Percentiles rank a stretch among this genome's conserved stretches.
Evolutionary conservation across 2,797 vertebrate genomes (phyloP).

Genomic region (Psittacula echo): DNA sequence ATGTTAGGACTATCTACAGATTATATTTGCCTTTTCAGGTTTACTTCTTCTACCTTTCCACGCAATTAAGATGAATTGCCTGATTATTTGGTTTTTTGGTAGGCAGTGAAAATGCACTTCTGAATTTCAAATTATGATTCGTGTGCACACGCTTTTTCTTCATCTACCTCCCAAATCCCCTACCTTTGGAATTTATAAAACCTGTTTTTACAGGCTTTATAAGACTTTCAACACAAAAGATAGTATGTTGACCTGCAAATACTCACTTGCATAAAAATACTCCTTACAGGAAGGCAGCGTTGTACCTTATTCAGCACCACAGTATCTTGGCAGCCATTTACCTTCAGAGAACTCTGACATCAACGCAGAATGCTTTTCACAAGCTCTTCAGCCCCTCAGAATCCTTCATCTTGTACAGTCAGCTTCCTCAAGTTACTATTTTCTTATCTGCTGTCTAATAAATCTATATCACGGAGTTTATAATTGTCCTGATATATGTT

Average conservation of each 20-base stretch:
- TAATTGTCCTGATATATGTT: background rate
- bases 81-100: background rate
- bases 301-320: background rate
- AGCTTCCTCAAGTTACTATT: conserved; percentile 10
- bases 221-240: background rate
- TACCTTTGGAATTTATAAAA: background rate
- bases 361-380: background rate
- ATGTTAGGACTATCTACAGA: rapidly evolving
- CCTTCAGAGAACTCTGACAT: background rate
- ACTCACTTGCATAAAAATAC: background rate
- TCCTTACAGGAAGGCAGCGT: background rate
- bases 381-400: background rate
- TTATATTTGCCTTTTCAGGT: background rate
- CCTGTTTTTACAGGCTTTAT: background rate
- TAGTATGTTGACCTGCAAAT: background rate
- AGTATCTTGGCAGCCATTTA: background rate
- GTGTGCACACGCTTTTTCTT: background rate
- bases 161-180: background rate
- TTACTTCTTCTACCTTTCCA: background rate
- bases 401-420: background rate
- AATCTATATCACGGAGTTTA: background rate
- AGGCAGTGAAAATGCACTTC: background rate
- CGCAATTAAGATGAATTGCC: background rate
- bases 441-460: conserved; percentile 3
- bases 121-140: background rate